phyloP scores from a whole-genome alignment of 2,113 vertebrate genomes.

The Hippocampus barbouri region DNA sequence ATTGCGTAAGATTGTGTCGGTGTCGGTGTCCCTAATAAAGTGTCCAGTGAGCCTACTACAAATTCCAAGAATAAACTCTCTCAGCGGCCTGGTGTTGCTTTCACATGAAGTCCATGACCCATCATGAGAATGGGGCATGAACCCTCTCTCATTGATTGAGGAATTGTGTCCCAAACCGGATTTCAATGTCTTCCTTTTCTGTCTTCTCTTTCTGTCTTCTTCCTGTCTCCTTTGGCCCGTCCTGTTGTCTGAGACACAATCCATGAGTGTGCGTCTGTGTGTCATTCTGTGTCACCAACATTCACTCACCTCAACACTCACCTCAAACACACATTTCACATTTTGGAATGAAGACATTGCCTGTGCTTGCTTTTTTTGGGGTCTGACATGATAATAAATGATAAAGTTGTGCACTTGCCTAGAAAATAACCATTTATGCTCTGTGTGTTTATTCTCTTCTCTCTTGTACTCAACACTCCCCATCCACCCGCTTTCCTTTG shows the following conservation, averaged over 20 bases:
- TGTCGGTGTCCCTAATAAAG: background rate
- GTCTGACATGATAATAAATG: conserved; percentile 24
- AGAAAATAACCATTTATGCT: conserved; percentile 39
- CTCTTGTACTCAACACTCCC: conserved; percentile 22
- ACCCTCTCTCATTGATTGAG: conserved; percentile 69
- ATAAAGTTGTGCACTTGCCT: conserved; percentile 28
- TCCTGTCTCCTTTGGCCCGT: conserved; percentile 44
- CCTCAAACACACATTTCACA: conserved; percentile 66
- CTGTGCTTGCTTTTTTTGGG: conserved; percentile 65
- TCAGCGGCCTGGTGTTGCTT: conserved; percentile 54
- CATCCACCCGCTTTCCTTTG: conserved; percentile 23
- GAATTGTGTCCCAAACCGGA: conserved; percentile 61
- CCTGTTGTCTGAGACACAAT: conserved; percentile 68
- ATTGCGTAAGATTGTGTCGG: background rate
- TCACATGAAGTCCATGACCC: conserved; percentile 62
- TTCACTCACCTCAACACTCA: conserved; percentile 59
- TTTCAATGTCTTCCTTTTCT: conserved; percentile 48
- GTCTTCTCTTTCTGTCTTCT: conserved; percentile 36
- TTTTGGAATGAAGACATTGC: conserved; percentile 69
- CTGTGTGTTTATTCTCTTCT: conserved; percentile 17
- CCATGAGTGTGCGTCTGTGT: conserved; percentile 66
- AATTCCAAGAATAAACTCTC: conserved; percentile 29
- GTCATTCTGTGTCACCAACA: conserved; percentile 49
- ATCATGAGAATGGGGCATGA: conserved; percentile 37
- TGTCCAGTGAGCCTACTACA: background rate